Percentiles rank a stretch among this genome's conserved stretches.
Conservation (phyloP, 2,797 vertebrate genomes). For the Rhabdomys pumilio region DNA sequence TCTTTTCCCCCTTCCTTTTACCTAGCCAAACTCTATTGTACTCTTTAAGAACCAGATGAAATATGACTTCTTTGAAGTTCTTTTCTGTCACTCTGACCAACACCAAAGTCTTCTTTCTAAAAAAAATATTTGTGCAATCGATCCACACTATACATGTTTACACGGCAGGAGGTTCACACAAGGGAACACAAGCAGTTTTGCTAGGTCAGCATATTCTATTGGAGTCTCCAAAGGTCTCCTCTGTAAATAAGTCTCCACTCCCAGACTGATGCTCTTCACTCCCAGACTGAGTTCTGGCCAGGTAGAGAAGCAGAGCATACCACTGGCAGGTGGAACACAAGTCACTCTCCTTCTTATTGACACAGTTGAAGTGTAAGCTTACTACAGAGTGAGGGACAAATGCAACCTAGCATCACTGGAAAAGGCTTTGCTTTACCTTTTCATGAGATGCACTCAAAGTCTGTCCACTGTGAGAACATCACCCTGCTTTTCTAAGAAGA, state of each 20-base stretch:
- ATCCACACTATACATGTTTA: not conserved
- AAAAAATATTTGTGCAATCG: not conserved
- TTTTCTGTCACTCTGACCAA: not conserved
- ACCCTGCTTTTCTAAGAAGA: not conserved
- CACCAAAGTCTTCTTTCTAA: slow-evolving; percentile 1
- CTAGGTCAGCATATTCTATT: not conserved
- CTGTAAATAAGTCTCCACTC: not conserved
- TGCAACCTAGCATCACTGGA: fast-evolving
- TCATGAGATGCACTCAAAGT: not conserved
- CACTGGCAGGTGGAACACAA: not conserved
- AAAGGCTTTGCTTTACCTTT: not conserved
- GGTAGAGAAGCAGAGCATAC: not conserved
- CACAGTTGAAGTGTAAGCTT: not conserved
- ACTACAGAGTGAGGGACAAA: not conserved
- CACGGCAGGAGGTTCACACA: too few species aligned
- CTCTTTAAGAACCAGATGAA: not conserved
- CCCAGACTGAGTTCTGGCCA: slow-evolving; percentile 32
- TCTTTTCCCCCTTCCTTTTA: not conserved
- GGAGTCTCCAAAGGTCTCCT: not conserved
- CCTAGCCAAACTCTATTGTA: not conserved
- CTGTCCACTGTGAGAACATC: not conserved
- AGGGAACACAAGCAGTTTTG: not conserved
- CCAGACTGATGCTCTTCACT: not conserved
- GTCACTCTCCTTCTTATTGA: not conserved
- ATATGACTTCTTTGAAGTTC: not conserved